These are phyloP conservation scores for Rhysida immarginata DNA, from an alignment of 1,140 invertebrate species.

Conservation along the genomic window DNA sequence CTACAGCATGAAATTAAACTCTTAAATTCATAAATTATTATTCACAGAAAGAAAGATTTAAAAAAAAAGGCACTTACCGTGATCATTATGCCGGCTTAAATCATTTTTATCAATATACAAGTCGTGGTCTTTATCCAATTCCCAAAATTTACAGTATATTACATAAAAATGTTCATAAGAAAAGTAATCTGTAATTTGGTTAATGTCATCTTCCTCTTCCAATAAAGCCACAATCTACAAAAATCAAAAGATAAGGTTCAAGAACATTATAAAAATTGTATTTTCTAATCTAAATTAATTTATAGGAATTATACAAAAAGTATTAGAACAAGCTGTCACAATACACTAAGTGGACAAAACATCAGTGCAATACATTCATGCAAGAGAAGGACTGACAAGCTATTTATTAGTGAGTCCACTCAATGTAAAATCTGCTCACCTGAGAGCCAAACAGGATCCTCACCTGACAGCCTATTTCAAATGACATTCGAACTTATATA, in stretches of 20 bases:
- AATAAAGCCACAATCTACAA: slow-evolving; percentile 29
- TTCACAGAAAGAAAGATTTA: too few relatives aligned
- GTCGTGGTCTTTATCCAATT: slow-evolving; percentile 96
- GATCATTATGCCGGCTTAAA: slow-evolving; percentile 85
- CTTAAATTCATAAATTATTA: too few relatives aligned
- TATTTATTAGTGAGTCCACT: neutral
- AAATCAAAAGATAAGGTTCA: slow-evolving; percentile 1
- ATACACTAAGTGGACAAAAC: neutral
- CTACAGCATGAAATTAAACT: too few relatives aligned
- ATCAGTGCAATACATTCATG: neutral
- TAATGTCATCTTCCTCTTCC: slow-evolving; percentile 87
- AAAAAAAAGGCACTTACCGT: slow-evolving; percentile 43
- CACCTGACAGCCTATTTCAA: too few relatives aligned
- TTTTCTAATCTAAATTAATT: too few relatives aligned
- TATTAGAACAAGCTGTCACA: neutral
- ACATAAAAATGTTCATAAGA: slow-evolving; percentile 99
- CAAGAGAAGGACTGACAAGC: neutral
- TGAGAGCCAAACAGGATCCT: neutral
- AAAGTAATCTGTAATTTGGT: slow-evolving; percentile 89
- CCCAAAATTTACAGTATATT: slow-evolving; percentile 99
- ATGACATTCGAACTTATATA: too few relatives aligned
- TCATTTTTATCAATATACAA: slow-evolving; percentile 86
- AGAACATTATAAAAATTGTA: neutral
- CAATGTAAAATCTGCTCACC: neutral
- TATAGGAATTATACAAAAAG: too few relatives aligned